Percentiles rank a stretch among this genome's conserved stretches.
These are phyloP conservation scores for Hippoglossus stenolepis DNA, from an alignment of 2,113 vertebrate species.

Conservation along the genomic window DNA sequence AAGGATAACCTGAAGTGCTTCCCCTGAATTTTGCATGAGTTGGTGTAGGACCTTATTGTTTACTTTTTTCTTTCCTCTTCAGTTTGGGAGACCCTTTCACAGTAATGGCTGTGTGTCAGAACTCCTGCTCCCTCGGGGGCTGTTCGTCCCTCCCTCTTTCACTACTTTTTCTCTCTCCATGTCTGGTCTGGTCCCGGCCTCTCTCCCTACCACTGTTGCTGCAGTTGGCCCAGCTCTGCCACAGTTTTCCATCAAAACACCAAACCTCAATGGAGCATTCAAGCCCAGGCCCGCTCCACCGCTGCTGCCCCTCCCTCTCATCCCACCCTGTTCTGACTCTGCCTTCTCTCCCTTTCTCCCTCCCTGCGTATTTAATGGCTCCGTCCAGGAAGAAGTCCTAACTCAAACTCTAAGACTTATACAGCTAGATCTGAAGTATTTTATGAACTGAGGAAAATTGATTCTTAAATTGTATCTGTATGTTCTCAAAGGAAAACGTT, in stretches of 20 bases:
- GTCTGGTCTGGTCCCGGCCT: conserved; percentile 57
- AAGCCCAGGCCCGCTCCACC: conserved; percentile 76
- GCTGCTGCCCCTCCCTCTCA: conserved; percentile 66
- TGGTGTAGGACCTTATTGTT: conserved; percentile 48
- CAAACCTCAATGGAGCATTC: conserved; percentile 84
- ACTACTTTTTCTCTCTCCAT: conserved; percentile 46
- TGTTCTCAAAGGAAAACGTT: too few species aligned
- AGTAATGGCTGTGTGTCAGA: conserved; percentile 57
- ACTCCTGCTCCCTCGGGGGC: conserved; percentile 40
- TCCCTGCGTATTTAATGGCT: conserved; percentile 43
- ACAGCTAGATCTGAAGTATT: conserved; percentile 31
- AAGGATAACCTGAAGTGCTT: conserved; percentile 50
- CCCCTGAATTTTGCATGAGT: conserved; percentile 40
- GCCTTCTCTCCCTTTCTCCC: conserved; percentile 54
- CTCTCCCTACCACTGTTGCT: conserved; percentile 68
- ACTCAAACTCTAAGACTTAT: conserved; percentile 28
- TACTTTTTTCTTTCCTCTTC: conserved; percentile 50
- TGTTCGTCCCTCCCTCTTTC: conserved; percentile 47
- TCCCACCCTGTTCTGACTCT: conserved; percentile 68
- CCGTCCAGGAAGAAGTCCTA: conserved; percentile 46
- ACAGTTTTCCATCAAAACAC: conserved; percentile 83
- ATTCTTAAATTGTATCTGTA: neutral
- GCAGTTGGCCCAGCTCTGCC: conserved; percentile 74
- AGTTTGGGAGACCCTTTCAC: conserved; percentile 48
- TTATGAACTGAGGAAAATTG: conserved; percentile 12